Evolutionary conservation across 2,888 invertebrate genomes (phyloP).

Genomic region (Pristionchus maxplancki): DNA sequence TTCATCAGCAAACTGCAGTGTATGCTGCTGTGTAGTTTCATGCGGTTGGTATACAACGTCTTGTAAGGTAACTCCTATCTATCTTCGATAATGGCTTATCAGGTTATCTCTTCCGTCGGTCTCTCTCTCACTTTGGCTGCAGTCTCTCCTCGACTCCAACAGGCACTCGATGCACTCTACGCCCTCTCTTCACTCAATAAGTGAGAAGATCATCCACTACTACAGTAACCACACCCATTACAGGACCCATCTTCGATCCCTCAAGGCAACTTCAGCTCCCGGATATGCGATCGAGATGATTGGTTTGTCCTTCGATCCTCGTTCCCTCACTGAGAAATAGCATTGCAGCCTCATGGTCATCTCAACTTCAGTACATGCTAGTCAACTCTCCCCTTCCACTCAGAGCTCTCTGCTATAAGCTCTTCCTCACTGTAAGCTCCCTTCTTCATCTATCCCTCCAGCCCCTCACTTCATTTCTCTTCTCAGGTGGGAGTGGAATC

Average conservation of each 20-base stretch:
- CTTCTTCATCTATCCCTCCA: not conserved
- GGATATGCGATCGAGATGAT: conserved; percentile 49
- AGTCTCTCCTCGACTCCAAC: conserved; percentile 30
- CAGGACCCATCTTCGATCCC: not conserved
- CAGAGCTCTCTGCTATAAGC: conserved; percentile 45
- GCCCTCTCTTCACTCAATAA: conserved; percentile 44
- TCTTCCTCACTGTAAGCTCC: conserved; percentile 29
- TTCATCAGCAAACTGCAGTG: not conserved
- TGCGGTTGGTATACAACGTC: too few species aligned
- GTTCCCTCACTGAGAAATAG: not conserved
- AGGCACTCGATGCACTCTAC: conserved; percentile 18
- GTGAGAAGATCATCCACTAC: too few species aligned
- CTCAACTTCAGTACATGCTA: conserved; percentile 42
- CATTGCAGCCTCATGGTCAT: conserved; percentile 25
- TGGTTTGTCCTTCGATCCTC: not conserved
- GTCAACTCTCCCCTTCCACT: conserved; percentile 36
- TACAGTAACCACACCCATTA: not conserved
- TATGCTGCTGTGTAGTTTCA: too few species aligned
- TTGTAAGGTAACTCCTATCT: too few species aligned
- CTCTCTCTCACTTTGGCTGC: conserved; percentile 49
- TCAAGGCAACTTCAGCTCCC: conserved; percentile 38
- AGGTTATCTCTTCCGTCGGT: conserved; percentile 47
- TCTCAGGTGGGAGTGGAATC: conserved; percentile 11
- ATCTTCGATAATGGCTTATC: too few species aligned
- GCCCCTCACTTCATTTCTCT: not conserved